Evolutionary conservation across 2,888 invertebrate genomes (phyloP), one percentile per base, ranked within the genome.

Genomic region (Aleiodes testaceus): DNA sequence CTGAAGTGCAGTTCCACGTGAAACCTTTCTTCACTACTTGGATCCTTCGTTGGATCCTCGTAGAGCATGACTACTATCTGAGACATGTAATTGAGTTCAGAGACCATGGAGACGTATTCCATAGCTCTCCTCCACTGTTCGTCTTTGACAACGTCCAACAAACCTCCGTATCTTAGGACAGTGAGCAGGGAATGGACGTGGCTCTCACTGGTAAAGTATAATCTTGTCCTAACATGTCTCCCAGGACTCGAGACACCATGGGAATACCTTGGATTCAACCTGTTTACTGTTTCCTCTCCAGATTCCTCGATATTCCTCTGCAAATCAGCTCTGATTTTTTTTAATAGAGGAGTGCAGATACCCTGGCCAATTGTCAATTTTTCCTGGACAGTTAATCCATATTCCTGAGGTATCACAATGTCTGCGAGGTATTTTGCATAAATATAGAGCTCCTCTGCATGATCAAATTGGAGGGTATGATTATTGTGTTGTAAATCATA

Each of bases 1-100:
- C 98, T 99, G 88, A 99, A 99, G 89, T 99, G 99, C 11, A 99
- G 89, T 88, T 99, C 99, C 65, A 99, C 97, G 87, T 99, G 99
- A 87, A 99, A 99, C 78, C 98, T 90, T 87, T 96, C 96, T 84
- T 97, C 96, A 0, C 97, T 97, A 66, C 91, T 92, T 0, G 94
- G 95, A 88, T 96, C 97, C 88, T 98, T 98, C 0, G 96, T 98
- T 5, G 97, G 98, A 88, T 99, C 99, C 89, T 99, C 99, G 85
- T 99, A 99, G 0, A 98, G 89, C 97, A 99, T 97, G 26, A 99
- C 96, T 1, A 98, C 98, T 72, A 99, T 96, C 88, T 99, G 99
- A 3, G 98, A 98, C 96, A 99, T 97, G 88, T 99, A 99, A 89
- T 99, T 99, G 36, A 99, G 91, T 88, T 99, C 99, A 0, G 98